Percentiles rank a stretch among this genome's conserved stretches.
Evolutionary conservation across 2,113 vertebrate species (phyloP).

Genomic region (Herpailurus yagouaroundi): DNA sequence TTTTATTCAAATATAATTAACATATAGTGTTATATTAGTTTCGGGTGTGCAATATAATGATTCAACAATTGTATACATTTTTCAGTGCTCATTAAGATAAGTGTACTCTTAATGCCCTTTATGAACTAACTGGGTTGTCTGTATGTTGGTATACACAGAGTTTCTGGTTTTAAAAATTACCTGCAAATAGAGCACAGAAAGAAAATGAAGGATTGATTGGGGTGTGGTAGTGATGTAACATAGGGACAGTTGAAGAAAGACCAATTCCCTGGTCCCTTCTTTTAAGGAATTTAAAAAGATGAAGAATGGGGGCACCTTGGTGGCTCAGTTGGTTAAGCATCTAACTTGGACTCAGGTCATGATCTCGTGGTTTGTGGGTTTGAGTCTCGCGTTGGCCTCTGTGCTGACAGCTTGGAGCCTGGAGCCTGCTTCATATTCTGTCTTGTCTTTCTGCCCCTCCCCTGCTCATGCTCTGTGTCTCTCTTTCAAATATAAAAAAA

Average conservation of each 20-base stretch:
- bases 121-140: background rate
- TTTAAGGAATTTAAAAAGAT: background rate
- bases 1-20: background rate
- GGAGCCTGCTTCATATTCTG: too few relatives aligned
- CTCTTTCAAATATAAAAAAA: too few relatives aligned
- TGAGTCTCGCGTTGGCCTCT: too few relatives aligned
- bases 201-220: background rate
- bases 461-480: too few relatives aligned
- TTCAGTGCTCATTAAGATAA: background rate
- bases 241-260: background rate
- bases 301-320: background rate
- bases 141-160: background rate
- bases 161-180: conserved; percentile 9
- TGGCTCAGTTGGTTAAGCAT: too few relatives aligned
- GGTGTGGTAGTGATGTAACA: background rate
- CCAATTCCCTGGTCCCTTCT: background rate
- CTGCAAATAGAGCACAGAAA: background rate
- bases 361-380: too few relatives aligned
- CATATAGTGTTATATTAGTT: background rate
- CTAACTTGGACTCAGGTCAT: too few relatives aligned
- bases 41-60: background rate
- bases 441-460: too few relatives aligned
- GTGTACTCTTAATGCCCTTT: background rate
- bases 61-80: background rate
- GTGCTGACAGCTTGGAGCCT: too few relatives aligned